Evolutionary conservation across 1,140 invertebrate genomes (phyloP), one percentile per base, ranked within the genome.

Genomic region (Nasonia vitripennis): DNA sequence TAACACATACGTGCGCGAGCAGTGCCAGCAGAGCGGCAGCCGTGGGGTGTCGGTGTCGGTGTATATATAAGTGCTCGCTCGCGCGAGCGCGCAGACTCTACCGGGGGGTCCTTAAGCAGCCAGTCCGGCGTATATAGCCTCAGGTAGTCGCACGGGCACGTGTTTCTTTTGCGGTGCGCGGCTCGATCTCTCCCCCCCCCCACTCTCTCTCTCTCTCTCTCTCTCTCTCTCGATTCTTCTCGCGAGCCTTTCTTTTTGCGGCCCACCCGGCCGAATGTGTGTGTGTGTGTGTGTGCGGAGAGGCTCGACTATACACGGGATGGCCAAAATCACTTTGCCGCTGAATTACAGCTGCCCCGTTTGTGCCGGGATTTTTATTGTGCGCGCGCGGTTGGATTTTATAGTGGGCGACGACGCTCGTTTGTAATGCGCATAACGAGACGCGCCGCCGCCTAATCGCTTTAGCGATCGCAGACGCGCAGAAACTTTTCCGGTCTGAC

Each of bases 151-250:
- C 41, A 11, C 10, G 51, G 73, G 27, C 81, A 83, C 73, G 81
- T 77, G 81, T 83, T 83, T 83, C 73, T 68, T 68, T 78, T 78
- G 75, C 82, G 17, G 48, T 37, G 34, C 27, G n/a, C 78, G 23
- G 37, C 4, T 41, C 12, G 23, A 55, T 82, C 71, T 23, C 23
- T 75, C 14, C 12, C 48, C 12, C 31, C 27, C 62, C 17, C 81
- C 37, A 27, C 55, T 77, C 37, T 14, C 31, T 20, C 9, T n/a
- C 7, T 17, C 73, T n/a, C 55, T 77, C 37, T 14, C 31, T 20
- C 55, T 77, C 37, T 14, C 31, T 20, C 9, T n/a, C 7, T 17
- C 73, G 20, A 17, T 75, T 31, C 45, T 62, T 62, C 5, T n/a
- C 17, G 55, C 70, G 70, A 75, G 73, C 34, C 37, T 9, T 23